Conservation (phyloP, 1,140 invertebrate genomes). For the Batillaria attramentaria region DNA sequence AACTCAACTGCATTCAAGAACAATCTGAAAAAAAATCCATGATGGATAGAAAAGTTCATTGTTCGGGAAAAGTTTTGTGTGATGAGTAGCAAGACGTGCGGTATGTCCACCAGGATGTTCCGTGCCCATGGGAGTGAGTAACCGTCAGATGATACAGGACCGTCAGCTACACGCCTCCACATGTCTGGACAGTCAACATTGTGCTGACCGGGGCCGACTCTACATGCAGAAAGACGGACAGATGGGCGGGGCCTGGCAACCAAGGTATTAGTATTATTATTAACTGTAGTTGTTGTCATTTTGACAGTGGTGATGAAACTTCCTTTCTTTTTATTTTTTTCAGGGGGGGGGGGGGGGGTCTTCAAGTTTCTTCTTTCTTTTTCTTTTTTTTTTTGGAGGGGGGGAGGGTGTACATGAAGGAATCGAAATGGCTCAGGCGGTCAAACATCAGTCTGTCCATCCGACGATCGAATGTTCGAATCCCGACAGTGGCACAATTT, state of each 20-base stretch:
- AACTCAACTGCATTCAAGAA: no score
- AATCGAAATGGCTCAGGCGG: no score
- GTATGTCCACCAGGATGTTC: conserved; percentile 53
- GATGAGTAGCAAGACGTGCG: not conserved
- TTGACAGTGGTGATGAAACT: not conserved
- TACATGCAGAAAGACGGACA: conserved; percentile 50
- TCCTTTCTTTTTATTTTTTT: not conserved
- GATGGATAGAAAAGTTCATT: no score
- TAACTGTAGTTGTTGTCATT: conserved; percentile 11
- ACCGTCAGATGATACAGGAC: conserved; percentile 45
- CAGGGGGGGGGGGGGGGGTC: not conserved
- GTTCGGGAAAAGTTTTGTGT: no score
- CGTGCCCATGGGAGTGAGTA: conserved; percentile 57
- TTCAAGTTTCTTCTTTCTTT: not conserved
- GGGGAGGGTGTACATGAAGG: no score
- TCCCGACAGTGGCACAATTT: no score
- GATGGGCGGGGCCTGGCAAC: conserved; percentile 56
- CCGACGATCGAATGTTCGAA: no score
- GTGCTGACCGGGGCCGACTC: conserved; percentile 50
- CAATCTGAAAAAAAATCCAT: no score
- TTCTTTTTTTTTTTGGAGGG: not conserved
- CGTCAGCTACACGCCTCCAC: conserved; percentile 52
- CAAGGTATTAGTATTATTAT: conserved; percentile 56
- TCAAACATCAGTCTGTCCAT: no score
- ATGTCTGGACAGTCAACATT: conserved; percentile 42